These are phyloP conservation scores for Acropternis orthonyx DNA, from an alignment of 2,797 vertebrate species.

Conservation along the genomic window DNA sequence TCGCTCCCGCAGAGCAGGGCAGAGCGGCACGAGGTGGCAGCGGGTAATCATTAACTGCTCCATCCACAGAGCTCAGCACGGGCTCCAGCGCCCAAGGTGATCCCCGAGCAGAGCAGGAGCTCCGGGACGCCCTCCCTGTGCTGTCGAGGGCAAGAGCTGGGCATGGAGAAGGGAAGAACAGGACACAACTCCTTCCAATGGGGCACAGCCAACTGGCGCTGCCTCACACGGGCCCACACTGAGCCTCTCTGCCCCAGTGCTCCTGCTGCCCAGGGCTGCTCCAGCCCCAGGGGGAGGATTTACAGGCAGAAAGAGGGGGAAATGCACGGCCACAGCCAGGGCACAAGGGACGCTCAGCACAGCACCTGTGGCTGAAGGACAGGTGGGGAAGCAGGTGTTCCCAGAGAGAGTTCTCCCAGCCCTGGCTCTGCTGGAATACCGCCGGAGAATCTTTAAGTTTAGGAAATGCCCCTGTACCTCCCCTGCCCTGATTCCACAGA, in stretches of 20 bases:
- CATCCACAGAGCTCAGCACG: fast-evolving
- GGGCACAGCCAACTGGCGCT: fast-evolving
- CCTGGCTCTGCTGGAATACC: fast-evolving
- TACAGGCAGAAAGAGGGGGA: not conserved
- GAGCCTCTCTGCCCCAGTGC: not conserved
- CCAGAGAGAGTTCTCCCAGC: not conserved
- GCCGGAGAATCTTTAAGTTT: not conserved
- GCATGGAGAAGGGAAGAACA: fast-evolving
- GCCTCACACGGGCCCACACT: not conserved
- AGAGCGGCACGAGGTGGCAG: not conserved
- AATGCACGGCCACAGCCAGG: fast-evolving
- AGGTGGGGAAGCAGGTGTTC: not conserved
- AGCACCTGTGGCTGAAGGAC: slow-evolving; percentile 7
- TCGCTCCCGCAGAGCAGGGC: not conserved
- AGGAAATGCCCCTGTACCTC: fast-evolving
- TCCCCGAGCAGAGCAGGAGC: fast-evolving
- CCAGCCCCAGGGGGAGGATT: fast-evolving
- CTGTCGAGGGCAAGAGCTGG: not conserved
- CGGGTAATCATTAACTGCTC: slow-evolving; percentile 81
- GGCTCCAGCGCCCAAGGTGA: not conserved
- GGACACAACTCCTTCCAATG: fast-evolving
- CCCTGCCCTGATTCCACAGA: not conserved
- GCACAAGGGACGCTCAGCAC: not conserved
- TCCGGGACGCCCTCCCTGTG: fast-evolving
- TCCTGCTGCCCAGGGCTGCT: not conserved